phyloP scores from a whole-genome alignment of 2,113 vertebrate genomes.

The Menidia beryllina region DNA sequence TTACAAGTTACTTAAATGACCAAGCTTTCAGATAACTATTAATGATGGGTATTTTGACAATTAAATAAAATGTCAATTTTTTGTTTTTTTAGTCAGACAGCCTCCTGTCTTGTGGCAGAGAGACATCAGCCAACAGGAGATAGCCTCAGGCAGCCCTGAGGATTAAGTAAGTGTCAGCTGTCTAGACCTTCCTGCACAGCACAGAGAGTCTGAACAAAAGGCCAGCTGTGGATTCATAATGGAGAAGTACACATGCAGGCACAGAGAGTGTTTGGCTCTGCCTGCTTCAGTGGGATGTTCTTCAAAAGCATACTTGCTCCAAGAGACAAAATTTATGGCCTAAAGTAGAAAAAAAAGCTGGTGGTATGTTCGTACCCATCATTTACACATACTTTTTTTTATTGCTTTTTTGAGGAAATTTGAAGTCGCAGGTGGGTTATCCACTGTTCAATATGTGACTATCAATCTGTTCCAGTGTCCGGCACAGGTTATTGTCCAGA shows the following conservation, averaged over 20 bases:
- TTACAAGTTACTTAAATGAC: too few relatives aligned
- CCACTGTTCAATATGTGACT: neutral
- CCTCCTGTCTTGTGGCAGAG: constrained; percentile 13
- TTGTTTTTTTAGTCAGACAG: neutral
- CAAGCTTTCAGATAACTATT: neutral
- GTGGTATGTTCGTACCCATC: neutral
- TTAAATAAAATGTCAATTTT: neutral
- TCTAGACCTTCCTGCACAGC: constrained; percentile 62
- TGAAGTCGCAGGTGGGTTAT: neutral
- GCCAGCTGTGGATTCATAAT: constrained; percentile 49
- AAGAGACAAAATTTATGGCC: constrained; percentile 6
- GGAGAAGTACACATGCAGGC: constrained; percentile 40
- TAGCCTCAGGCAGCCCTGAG: constrained; percentile 42
- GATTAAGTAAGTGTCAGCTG: constrained; percentile 70
- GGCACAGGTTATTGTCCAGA: too few relatives aligned
- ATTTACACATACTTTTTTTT: neutral
- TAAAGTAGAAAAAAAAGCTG: neutral
- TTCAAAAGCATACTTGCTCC: constrained; percentile 47
- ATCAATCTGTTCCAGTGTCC: too few relatives aligned
- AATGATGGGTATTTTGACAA: neutral
- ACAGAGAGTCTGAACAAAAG: constrained; percentile 65
- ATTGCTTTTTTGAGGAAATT: neutral
- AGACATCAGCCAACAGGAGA: constrained; percentile 49
- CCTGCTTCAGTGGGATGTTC: constrained; percentile 47
- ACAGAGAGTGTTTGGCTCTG: constrained; percentile 4